These are phyloP conservation scores for Labeo calbasu DNA, from an alignment of 2,797 vertebrate genomes.

Conservation along the genomic window DNA sequence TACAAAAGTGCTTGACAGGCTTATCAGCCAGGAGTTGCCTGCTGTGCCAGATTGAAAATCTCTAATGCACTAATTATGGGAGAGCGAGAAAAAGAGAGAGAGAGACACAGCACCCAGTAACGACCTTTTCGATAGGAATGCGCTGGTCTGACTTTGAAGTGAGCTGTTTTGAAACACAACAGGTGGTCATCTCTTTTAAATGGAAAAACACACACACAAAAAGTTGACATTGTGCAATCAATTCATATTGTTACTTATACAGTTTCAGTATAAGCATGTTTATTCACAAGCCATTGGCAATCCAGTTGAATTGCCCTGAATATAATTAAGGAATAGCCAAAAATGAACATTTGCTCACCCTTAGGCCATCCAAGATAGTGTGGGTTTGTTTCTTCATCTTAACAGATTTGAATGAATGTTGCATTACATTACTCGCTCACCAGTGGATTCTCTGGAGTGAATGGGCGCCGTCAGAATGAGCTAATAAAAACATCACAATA, in stretches of 20 bases:
- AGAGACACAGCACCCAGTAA: conserved; percentile 35
- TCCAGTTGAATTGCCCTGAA: neutral
- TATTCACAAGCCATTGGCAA: neutral
- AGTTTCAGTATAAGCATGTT: neutral
- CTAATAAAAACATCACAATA: neutral
- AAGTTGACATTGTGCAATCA: neutral
- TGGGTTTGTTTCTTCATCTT: neutral
- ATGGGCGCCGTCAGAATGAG: neutral
- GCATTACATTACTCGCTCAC: neutral
- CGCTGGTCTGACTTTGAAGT: conserved; percentile 41
- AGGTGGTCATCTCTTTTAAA: conserved; percentile 38
- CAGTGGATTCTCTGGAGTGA: neutral
- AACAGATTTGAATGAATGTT: neutral
- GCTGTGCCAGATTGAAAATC: conserved; percentile 60
- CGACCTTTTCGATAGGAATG: conserved; percentile 51
- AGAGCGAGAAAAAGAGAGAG: neutral
- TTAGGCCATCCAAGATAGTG: neutral
- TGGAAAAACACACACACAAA: neutral
- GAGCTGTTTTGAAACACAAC: conserved; percentile 48
- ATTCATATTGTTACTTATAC: neutral
- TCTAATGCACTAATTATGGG: conserved; percentile 57
- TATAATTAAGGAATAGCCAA: neutral
- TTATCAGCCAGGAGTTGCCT: conserved; percentile 51
- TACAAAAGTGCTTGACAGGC: conserved; percentile 51
- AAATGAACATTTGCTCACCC: neutral